Percentiles rank a stretch among this genome's conserved stretches.
phyloP scores from a whole-genome alignment of 2,797 vertebrate species.

The Phalloptychus januarius region DNA sequence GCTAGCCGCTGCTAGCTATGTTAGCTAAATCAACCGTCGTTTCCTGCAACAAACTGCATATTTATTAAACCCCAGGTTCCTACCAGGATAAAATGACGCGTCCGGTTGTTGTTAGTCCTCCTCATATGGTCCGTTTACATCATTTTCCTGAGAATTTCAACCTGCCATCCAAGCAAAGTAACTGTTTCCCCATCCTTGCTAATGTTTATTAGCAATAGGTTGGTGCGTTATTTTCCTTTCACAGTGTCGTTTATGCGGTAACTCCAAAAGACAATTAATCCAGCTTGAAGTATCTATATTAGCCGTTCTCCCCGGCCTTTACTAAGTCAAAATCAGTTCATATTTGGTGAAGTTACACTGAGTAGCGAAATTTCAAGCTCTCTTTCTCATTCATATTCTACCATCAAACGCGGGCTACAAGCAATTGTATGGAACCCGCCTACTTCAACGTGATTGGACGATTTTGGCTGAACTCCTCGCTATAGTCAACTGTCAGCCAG shows the following conservation, averaged over 20 bases:
- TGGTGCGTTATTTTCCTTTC: background rate
- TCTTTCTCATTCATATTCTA: slow-evolving; percentile 24
- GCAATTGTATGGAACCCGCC: slow-evolving; percentile 1
- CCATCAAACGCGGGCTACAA: slow-evolving; percentile 19
- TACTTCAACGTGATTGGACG: slow-evolving; percentile 51
- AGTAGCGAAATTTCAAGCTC: slow-evolving; percentile 14
- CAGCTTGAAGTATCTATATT: background rate
- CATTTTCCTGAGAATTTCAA: slow-evolving; percentile 26
- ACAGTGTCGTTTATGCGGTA: background rate
- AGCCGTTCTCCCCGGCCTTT: background rate
- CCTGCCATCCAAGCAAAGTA: slow-evolving; percentile 3
- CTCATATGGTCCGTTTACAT: background rate
- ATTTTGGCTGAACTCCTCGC: background rate
- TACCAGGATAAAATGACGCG: background rate
- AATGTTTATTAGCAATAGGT: slow-evolving; percentile 50
- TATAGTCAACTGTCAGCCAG: fast-evolving
- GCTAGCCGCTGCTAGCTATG: slow-evolving; percentile 25
- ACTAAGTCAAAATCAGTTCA: background rate
- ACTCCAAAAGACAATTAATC: too few species aligned
- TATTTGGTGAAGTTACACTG: background rate
- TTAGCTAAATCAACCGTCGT: slow-evolving; percentile 8
- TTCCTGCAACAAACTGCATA: background rate
- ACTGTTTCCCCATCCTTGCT: slow-evolving; percentile 48
- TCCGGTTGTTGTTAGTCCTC: slow-evolving; percentile 13
- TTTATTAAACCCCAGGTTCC: background rate